Conservation (phyloP, 2,888 invertebrate genomes). For the Lycophotia porphyrea region DNA sequence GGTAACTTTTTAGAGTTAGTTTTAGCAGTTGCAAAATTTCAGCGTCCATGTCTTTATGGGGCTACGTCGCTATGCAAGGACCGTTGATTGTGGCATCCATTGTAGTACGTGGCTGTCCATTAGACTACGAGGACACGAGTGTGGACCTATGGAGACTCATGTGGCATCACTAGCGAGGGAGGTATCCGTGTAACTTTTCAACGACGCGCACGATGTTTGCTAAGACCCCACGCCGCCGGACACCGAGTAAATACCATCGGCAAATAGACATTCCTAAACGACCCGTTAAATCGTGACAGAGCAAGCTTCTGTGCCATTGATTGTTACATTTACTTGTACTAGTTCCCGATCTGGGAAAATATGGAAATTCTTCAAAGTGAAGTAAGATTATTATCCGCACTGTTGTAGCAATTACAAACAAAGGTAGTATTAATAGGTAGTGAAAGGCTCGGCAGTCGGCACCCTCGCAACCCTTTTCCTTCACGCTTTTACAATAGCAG, state of each 20-base stretch:
- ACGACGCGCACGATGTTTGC: slow-evolving; percentile 22
- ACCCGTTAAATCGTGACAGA: slow-evolving; percentile 12
- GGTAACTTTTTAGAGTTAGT: not conserved
- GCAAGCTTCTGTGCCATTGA: slow-evolving; percentile 6
- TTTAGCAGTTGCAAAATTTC: not conserved
- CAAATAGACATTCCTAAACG: slow-evolving; percentile 48
- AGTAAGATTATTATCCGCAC: slow-evolving; percentile 8
- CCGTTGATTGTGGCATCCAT: not conserved
- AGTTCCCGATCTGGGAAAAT: not conserved
- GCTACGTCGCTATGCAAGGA: not conserved
- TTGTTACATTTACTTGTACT: slow-evolving; percentile 24
- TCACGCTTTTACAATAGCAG: slow-evolving; percentile 41
- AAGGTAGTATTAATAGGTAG: slow-evolving; percentile 31
- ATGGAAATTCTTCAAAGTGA: slow-evolving; percentile 2
- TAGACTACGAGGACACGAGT: not conserved
- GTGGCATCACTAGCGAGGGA: not conserved
- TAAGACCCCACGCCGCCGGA: not conserved
- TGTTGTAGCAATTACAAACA: slow-evolving; percentile 20
- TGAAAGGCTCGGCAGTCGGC: slow-evolving; percentile 10
- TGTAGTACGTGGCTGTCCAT: no score
- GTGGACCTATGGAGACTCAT: not conserved
- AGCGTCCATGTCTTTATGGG: not conserved
- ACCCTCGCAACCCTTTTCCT: slow-evolving; percentile 49
- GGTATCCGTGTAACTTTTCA: slow-evolving; percentile 17
- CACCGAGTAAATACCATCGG: slow-evolving; percentile 35